Percentiles rank a stretch among this genome's conserved stretches.
Conservation (phyloP, 2,797 vertebrate species). For the Oreochromis grahami region DNA sequence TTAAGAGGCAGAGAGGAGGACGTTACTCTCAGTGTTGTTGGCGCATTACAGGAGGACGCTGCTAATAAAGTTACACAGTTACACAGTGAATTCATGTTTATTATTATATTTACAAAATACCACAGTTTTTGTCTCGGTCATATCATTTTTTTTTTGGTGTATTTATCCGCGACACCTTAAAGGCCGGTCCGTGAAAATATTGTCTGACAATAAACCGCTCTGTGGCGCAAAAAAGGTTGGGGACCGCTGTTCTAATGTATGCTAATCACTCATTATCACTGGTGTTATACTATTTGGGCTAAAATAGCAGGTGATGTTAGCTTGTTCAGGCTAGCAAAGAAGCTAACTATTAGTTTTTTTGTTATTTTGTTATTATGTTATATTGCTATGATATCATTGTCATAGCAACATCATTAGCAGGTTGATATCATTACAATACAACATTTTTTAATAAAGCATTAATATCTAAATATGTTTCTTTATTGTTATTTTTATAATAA, state of each 20-base stretch:
- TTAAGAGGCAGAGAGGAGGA: no score
- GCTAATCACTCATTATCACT: not conserved
- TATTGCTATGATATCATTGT: not conserved
- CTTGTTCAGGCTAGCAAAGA: not conserved
- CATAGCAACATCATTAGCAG: not conserved
- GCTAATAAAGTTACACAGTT: no score
- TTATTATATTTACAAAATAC: no score
- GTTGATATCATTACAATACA: not conserved
- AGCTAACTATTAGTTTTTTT: not conserved
- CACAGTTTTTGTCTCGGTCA: no score
- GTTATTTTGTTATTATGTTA: not conserved
- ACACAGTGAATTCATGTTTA: no score
- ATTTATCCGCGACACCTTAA: no score
- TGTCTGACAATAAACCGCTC: no score
- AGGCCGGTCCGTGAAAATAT: no score
- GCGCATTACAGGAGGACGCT: no score
- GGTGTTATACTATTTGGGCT: not conserved
- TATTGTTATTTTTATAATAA: not conserved
- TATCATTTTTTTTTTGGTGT: no score
- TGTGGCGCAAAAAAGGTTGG: no score
- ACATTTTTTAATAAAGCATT: not conserved
- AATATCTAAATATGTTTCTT: not conserved
- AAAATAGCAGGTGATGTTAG: not conserved
- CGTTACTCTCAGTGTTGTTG: no score
- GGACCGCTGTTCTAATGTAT: not conserved